Conservation (phyloP, 2,113 vertebrate species). For the Hippolais icterina region DNA sequence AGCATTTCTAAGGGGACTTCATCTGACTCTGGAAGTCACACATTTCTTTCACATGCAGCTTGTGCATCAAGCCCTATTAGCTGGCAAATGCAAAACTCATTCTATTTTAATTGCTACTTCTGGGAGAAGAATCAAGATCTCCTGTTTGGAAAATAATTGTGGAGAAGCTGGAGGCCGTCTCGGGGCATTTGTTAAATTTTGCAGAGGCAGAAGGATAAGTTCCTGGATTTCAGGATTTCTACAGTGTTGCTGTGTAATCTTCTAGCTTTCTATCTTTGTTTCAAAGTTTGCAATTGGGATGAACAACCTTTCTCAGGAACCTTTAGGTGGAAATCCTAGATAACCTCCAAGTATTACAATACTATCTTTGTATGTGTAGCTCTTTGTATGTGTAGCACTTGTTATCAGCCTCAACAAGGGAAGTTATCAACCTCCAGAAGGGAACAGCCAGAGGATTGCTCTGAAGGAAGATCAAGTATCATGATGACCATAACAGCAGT, state of each 20-base stretch:
- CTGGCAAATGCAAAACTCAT: background rate
- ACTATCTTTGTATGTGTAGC: background rate
- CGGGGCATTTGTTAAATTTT: background rate
- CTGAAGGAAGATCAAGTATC: background rate
- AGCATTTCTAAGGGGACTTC: background rate
- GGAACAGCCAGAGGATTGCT: background rate
- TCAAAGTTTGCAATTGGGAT: background rate
- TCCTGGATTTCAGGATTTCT: background rate
- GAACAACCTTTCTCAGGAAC: background rate
- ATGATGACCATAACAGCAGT: background rate
- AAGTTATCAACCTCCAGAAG: background rate
- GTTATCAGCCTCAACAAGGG: too few species aligned
- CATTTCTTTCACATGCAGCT: background rate
- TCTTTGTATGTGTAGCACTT: background rate
- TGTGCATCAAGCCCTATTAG: background rate
- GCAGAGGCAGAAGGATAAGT: background rate
- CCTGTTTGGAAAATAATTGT: background rate
- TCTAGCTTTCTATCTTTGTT: background rate
- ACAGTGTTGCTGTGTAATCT: background rate
- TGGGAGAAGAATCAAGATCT: background rate
- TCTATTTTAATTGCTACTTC: background rate
- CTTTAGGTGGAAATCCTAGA: background rate
- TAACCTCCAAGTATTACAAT: background rate
- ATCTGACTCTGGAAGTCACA: background rate
- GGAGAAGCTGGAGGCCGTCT: background rate